A percentile compares a stretch with the other conserved stretches of the same genome.
These are phyloP conservation scores for Thalassarche chlororhynchos DNA, from an alignment of 2,113 vertebrate genomes.

Conservation along the genomic window DNA sequence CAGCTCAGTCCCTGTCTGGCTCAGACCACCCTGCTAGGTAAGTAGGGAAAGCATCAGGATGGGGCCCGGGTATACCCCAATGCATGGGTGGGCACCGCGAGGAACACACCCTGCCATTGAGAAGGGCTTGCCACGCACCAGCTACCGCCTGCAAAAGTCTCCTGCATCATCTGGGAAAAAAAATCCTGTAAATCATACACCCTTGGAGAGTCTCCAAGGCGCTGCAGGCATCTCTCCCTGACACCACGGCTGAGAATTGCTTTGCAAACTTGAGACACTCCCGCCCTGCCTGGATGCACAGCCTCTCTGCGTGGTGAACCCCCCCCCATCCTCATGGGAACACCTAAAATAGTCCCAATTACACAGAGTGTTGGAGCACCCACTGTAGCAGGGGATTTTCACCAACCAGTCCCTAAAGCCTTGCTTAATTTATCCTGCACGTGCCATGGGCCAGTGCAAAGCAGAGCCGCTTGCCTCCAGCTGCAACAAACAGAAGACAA, in stretches of 20 bases:
- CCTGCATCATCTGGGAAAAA: neutral
- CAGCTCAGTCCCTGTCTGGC: neutral
- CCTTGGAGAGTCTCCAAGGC: neutral
- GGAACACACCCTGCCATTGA: rapidly evolving
- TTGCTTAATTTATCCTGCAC: neutral
- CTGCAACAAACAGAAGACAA: neutral
- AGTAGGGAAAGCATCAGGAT: neutral
- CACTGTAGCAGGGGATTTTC: neutral
- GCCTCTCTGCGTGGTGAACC: neutral
- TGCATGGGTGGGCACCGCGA: rapidly evolving
- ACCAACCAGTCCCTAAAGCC: neutral
- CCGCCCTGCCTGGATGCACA: neutral
- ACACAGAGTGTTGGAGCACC: neutral
- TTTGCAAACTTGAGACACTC: neutral
- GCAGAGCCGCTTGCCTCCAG: neutral
- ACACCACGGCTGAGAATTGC: rapidly evolving
- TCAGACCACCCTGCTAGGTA: rapidly evolving
- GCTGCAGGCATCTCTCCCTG: neutral
- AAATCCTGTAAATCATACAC: rapidly evolving
- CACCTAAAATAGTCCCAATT: neutral
- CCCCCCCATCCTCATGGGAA: neutral
- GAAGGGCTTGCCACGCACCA: neutral
- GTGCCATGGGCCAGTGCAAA: neutral
- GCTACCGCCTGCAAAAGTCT: neutral
- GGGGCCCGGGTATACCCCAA: too few relatives aligned